Percentiles rank a stretch among this genome's conserved stretches.
Conservation (phyloP, 2,888 invertebrate genomes). For the Sinopyrophorus schimmeli region DNA sequence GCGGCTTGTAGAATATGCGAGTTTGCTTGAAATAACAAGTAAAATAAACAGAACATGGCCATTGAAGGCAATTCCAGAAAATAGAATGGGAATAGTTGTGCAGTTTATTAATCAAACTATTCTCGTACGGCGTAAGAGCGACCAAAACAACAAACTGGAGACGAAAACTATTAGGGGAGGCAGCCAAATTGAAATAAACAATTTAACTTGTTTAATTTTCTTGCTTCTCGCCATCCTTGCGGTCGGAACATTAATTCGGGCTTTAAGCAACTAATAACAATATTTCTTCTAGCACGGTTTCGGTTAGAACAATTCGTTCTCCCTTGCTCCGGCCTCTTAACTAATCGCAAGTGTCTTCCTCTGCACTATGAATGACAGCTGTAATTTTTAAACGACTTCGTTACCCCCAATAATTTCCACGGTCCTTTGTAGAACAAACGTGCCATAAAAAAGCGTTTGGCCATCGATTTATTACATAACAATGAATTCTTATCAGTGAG, state of each 20-base stretch:
- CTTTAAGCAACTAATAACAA: constrained; percentile 33
- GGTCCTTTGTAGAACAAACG: too few relatives aligned
- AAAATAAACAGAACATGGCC: not conserved
- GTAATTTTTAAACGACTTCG: too few relatives aligned
- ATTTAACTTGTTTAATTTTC: constrained; percentile 39
- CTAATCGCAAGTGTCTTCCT: too few relatives aligned
- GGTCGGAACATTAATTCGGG: constrained; percentile 35
- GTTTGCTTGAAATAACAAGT: not conserved
- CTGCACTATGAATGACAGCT: too few relatives aligned
- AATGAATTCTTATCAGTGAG: too few relatives aligned
- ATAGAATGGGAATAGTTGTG: constrained; percentile 27
- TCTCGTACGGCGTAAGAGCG: constrained; percentile 20
- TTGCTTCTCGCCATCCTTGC: constrained; percentile 30
- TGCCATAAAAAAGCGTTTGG: too few relatives aligned
- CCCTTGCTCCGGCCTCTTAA: too few relatives aligned
- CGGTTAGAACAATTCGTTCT: too few relatives aligned
- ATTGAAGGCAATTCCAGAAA: constrained; percentile 15
- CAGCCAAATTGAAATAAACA: constrained; percentile 38
- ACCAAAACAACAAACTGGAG: constrained; percentile 27
- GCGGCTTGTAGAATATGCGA: too few relatives aligned
- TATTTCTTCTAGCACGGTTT: too few relatives aligned
- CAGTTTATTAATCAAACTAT: constrained; percentile 31
- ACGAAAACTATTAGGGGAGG: constrained; percentile 27
- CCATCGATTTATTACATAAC: too few relatives aligned
- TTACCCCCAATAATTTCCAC: too few relatives aligned